Percentiles rank a stretch among this genome's conserved stretches.
Evolutionary conservation across 2,888 invertebrate genomes (phyloP).

Genomic region (Blomia tropicalis): DNA sequence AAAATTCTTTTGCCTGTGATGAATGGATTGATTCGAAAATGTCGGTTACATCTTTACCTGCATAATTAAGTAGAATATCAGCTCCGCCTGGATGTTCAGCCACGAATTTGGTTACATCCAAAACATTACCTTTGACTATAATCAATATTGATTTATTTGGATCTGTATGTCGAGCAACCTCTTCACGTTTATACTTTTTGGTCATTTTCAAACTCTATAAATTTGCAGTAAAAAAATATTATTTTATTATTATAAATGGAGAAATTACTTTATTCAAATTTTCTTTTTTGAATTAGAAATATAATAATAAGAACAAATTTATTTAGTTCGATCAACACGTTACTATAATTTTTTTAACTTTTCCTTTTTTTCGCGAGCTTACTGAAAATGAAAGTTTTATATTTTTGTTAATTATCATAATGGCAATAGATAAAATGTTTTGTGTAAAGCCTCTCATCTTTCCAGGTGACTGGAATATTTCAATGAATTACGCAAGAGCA

Average conservation of each 20-base stretch:
- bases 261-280: too few species aligned
- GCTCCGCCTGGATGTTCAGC: conserved; percentile 19
- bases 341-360: too few species aligned
- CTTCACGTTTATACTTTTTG: conserved; percentile 11
- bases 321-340: too few species aligned
- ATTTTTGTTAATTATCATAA: too few species aligned
- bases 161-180: conserved; percentile 16
- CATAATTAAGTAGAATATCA: conserved; percentile 3
- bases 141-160: conserved; percentile 17
- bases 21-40: conserved; percentile 19
- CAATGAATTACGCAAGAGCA: too few species aligned
- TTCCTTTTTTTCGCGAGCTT: too few species aligned
- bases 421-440: too few species aligned
- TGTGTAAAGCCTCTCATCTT: too few species aligned
- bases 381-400: too few species aligned
- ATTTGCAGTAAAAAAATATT: background rate
- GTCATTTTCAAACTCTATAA: background rate
- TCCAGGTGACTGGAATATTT: too few species aligned
- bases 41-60: conserved; percentile 18
- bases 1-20: conserved; percentile 5
- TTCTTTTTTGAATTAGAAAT: too few species aligned
- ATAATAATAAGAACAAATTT: too few species aligned
- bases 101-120: conserved; percentile 15
- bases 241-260: background rate
- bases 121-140: conserved; percentile 14